Percentiles rank a stretch among this genome's conserved stretches.
Conservation (phyloP, 1,140 invertebrate species). For the Psilanteris sp. region DNA sequence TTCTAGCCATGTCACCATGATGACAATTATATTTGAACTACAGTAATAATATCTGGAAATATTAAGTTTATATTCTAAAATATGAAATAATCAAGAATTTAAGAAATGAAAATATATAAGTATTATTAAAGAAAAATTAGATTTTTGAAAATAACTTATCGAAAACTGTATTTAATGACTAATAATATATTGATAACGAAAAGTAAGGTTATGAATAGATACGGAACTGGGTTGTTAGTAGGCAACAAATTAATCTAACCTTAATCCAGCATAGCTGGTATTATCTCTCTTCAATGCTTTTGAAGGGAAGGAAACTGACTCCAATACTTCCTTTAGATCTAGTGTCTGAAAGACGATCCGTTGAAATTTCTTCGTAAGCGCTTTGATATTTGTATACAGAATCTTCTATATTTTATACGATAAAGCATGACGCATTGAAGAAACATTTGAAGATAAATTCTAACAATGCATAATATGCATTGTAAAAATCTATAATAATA, state of each 20-base stretch:
- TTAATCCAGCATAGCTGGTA: constrained; percentile 30
- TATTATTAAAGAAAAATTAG: too few relatives aligned
- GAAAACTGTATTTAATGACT: background rate
- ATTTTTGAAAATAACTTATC: too few relatives aligned
- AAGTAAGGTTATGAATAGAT: background rate
- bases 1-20: too few relatives aligned
- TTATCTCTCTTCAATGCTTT: constrained; percentile 37
- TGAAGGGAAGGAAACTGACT: constrained; percentile 37
- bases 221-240: constrained; percentile 4
- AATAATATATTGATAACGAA: constrained; percentile 4
- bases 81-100: too few relatives aligned
- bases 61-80: too few relatives aligned
- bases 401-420: constrained; percentile 50
- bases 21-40: too few relatives aligned
- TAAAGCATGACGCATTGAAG: constrained; percentile 41
- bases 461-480: constrained; percentile 24
- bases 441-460: constrained; percentile 34
- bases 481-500: constrained; percentile 50
- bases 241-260: constrained; percentile 46
- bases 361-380: constrained; percentile 54
- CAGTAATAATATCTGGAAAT: too few relatives aligned
- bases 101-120: too few relatives aligned
- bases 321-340: constrained; percentile 44
- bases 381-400: constrained; percentile 60
- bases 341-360: constrained; percentile 49